Conservation (phyloP, 2,797 vertebrate genomes). For the Poliocrania exsul region DNA sequence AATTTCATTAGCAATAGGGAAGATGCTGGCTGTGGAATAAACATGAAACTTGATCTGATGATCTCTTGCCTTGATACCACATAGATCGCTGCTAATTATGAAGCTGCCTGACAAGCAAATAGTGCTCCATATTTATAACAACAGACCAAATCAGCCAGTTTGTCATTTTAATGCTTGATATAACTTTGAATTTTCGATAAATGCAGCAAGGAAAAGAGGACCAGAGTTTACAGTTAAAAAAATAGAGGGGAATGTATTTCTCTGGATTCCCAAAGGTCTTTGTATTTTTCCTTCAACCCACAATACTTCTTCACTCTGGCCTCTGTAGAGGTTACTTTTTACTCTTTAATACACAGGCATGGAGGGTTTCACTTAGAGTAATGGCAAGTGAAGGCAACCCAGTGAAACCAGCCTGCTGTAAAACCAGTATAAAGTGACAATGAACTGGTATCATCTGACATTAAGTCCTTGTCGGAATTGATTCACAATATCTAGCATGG, state of each 20-base stretch:
- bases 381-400: background rate
- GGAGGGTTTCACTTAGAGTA: background rate
- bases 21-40: slow-evolving; percentile 46
- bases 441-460: background rate
- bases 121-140: slow-evolving; percentile 58
- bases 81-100: slow-evolving; percentile 44
- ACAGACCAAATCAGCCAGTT: slow-evolving; percentile 58
- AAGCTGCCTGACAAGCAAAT: slow-evolving; percentile 58
- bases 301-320: background rate
- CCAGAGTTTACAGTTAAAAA: background rate
- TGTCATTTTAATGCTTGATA: slow-evolving; percentile 41
- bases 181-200: slow-evolving; percentile 45
- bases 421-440: background rate
- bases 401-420: background rate
- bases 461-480: background rate
- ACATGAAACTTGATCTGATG: slow-evolving; percentile 62
- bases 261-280: slow-evolving; percentile 2
- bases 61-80: slow-evolving; percentile 55
- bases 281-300: background rate
- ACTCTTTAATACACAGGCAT: background rate
- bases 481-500: no score
- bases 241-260: background rate
- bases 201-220: background rate
- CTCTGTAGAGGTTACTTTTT: background rate
- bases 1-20: slow-evolving; percentile 56